Percentiles rank a stretch among this genome's conserved stretches.
Conservation (phyloP, 2,113 vertebrate genomes). For the Orthochromis indermauri region DNA sequence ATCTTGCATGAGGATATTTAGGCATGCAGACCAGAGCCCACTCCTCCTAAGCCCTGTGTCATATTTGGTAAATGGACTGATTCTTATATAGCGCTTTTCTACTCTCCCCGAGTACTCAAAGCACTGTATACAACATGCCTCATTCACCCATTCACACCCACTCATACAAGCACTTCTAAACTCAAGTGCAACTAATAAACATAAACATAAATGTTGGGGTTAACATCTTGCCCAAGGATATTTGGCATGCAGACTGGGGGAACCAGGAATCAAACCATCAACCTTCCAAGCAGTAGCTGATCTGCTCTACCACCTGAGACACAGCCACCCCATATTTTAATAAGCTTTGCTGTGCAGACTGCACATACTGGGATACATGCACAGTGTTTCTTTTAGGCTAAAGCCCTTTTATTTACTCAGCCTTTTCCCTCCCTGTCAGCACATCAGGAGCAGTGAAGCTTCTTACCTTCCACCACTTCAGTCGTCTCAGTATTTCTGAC, state of each 20-base stretch:
- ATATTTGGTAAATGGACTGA: too few relatives aligned
- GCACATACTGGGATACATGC: neutral
- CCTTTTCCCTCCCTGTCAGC: neutral
- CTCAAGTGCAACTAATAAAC: too few relatives aligned
- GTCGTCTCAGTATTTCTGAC: neutral
- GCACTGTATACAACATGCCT: too few relatives aligned
- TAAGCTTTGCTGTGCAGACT: neutral
- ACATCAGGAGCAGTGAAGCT: neutral
- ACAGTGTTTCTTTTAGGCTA: neutral
- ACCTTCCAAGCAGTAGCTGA: neutral
- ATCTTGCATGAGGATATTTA: too few relatives aligned
- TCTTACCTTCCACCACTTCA: neutral
- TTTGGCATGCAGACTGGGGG: too few relatives aligned
- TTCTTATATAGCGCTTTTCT: too few relatives aligned
- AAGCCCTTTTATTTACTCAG: neutral
- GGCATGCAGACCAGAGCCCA: neutral
- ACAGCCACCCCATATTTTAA: neutral
- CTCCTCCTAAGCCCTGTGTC: neutral
- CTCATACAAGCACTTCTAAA: too few relatives aligned
- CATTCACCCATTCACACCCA: too few relatives aligned
- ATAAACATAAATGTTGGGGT: too few relatives aligned
- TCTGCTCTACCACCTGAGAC: neutral
- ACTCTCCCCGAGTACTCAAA: too few relatives aligned
- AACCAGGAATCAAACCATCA: too few relatives aligned
- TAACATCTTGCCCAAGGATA: too few relatives aligned